phyloP scores from a whole-genome alignment of 2,888 invertebrate genomes.

The Netelia fuscicornis region DNA sequence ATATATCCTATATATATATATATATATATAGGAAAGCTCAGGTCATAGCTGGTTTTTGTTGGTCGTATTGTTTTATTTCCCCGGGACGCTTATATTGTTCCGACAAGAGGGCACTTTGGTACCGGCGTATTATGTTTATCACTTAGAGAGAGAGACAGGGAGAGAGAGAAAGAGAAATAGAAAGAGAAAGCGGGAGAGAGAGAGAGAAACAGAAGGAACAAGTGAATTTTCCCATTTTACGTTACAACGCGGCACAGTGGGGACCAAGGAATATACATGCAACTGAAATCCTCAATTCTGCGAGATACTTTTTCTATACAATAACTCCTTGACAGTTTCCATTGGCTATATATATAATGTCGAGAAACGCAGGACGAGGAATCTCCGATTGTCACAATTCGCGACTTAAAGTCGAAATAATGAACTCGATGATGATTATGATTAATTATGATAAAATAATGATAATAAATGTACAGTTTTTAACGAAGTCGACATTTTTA shows the following conservation, averaged over 20 bases:
- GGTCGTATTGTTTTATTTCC: slow-evolving; percentile 49
- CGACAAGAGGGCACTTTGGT: slow-evolving; percentile 52
- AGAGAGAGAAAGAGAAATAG: neutral
- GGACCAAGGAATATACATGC: slow-evolving; percentile 59
- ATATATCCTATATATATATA: too few relatives aligned
- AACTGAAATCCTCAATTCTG: slow-evolving; percentile 44
- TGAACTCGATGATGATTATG: too few relatives aligned
- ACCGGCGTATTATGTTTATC: slow-evolving; percentile 57
- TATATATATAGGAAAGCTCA: neutral
- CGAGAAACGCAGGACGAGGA: too few relatives aligned
- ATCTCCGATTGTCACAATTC: too few relatives aligned
- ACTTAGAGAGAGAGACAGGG: neutral
- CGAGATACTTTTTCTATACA: slow-evolving; percentile 9
- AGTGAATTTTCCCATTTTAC: slow-evolving; percentile 14
- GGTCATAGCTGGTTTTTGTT: slow-evolving; percentile 14
- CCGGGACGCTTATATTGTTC: slow-evolving; percentile 61
- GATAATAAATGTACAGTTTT: too few relatives aligned
- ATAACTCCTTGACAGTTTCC: slow-evolving; percentile 16
- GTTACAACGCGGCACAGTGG: slow-evolving; percentile 28
- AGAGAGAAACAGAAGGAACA: neutral
- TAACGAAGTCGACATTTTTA: too few relatives aligned
- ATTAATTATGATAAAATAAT: too few relatives aligned
- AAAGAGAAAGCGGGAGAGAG: neutral
- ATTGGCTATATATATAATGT: too few relatives aligned
- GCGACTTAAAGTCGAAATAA: too few relatives aligned